phyloP scores from a whole-genome alignment of 2,888 invertebrate species.

The Tridacna crocea region DNA sequence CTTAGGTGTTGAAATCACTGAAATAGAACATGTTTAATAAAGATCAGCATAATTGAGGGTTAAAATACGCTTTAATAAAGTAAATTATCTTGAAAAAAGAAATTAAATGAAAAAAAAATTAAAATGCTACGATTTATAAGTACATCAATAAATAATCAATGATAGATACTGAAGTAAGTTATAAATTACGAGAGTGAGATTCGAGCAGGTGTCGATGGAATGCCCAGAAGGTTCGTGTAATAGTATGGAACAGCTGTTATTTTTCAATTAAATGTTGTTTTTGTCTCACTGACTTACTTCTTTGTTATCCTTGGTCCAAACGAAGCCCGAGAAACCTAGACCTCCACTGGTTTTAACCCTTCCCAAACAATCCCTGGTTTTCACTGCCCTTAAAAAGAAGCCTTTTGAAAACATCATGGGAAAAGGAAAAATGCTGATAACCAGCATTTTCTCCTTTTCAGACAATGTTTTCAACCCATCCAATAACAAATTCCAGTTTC shows the following conservation, averaged over 20 bases:
- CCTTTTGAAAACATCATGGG: no score
- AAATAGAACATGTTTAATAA: not conserved
- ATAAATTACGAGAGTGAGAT: not conserved
- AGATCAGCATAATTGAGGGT: constrained; percentile 3
- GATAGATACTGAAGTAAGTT: not conserved
- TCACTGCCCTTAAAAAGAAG: no score
- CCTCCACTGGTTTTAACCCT: no score
- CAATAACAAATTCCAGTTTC: no score
- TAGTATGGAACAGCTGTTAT: constrained; percentile 75
- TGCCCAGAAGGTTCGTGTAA: constrained; percentile 58
- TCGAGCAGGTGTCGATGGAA: constrained; percentile 31
- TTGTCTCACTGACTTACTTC: constrained; percentile 47
- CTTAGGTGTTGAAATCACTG: not conserved
- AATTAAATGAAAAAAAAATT: not conserved
- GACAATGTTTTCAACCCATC: no score
- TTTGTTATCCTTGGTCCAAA: no score
- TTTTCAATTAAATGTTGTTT: constrained; percentile 80
- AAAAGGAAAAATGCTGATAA: no score
- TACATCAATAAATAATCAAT: not conserved
- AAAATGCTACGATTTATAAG: not conserved
- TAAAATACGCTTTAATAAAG: not conserved
- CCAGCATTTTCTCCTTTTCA: no score
- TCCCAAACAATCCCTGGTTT: no score
- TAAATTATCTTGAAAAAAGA: not conserved
- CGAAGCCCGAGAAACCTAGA: no score